phyloP scores from a whole-genome alignment of 1,140 invertebrate species.

The Heliconius eleuchia region DNA sequence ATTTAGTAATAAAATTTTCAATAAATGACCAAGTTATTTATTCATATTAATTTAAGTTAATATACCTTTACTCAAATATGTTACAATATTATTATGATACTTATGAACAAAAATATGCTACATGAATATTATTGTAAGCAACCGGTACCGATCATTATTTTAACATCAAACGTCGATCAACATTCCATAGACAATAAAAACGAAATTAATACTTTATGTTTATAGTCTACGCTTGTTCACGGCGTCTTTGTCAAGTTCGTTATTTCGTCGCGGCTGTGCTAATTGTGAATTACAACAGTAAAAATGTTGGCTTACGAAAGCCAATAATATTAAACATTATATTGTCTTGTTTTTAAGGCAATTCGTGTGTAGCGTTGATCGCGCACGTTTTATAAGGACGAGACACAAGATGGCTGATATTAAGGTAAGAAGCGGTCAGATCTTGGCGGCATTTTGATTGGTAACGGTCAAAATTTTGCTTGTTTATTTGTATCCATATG shows the following conservation, averaged over 20 bases:
- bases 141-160: background rate
- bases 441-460: constrained; percentile 77
- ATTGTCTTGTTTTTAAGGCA: constrained; percentile 59
- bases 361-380: constrained; percentile 63
- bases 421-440: constrained; percentile 65
- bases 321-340: constrained; percentile 45
- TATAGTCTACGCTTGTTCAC: constrained; percentile 37
- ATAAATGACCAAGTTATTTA: too few species aligned
- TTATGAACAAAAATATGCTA: background rate
- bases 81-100: background rate
- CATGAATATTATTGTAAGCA: background rate
- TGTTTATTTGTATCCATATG: constrained; percentile 51
- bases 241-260: constrained; percentile 68
- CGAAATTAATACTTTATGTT: background rate
- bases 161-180: background rate
- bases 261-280: constrained; percentile 54
- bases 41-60: too few species aligned
- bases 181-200: constrained; percentile 24
- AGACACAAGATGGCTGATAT: constrained; percentile 78
- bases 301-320: constrained; percentile 66
- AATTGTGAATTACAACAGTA: constrained; percentile 50
- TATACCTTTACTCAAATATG: background rate
- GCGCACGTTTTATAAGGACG: constrained; percentile 57
- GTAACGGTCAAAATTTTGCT: constrained; percentile 66
- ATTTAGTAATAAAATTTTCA: too few species aligned